Conservation (phyloP, 2,113 vertebrate genomes). For the Phyllostomus discolor region DNA sequence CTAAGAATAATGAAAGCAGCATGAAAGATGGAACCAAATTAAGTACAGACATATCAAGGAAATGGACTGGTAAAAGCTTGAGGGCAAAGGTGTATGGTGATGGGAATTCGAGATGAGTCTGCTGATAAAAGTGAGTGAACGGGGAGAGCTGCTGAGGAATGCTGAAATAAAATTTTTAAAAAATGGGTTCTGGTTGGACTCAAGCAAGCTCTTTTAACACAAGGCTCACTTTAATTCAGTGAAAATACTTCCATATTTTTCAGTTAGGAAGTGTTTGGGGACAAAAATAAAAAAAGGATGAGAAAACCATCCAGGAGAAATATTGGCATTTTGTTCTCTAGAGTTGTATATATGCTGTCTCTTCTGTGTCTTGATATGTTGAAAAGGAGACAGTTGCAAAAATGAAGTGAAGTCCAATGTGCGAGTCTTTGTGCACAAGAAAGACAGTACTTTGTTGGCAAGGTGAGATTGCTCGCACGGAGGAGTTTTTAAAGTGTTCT, state of each 20-base stretch:
- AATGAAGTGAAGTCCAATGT: constrained; percentile 19
- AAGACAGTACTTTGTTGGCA: constrained; percentile 6
- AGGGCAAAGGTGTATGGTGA: constrained; percentile 41
- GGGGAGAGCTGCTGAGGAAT: constrained; percentile 5
- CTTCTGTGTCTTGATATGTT: constrained; percentile 45
- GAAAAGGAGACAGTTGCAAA: constrained; percentile 37
- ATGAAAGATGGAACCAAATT: constrained; percentile 56
- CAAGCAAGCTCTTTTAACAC: constrained; percentile 33
- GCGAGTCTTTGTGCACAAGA: not conserved
- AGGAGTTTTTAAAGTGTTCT: constrained; percentile 50
- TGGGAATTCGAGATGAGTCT: not conserved
- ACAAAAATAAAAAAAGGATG: not conserved
- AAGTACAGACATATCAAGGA: constrained; percentile 55
- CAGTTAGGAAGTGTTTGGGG: not conserved
- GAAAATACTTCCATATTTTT: constrained; percentile 23
- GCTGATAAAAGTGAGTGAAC: not conserved
- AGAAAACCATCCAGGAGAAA: constrained; percentile 10
- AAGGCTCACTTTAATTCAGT: constrained; percentile 10
- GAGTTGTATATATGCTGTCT: not conserved
- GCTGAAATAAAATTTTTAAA: constrained; percentile 20
- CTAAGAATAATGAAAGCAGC: constrained; percentile 69
- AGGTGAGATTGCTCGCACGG: constrained; percentile 6
- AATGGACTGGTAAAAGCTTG: constrained; percentile 35
- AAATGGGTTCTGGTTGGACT: constrained; percentile 26
- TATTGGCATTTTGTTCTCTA: constrained; percentile 21